phyloP scores from a whole-genome alignment of 2,888 invertebrate genomes.

The Lithophane semibrunnea region DNA sequence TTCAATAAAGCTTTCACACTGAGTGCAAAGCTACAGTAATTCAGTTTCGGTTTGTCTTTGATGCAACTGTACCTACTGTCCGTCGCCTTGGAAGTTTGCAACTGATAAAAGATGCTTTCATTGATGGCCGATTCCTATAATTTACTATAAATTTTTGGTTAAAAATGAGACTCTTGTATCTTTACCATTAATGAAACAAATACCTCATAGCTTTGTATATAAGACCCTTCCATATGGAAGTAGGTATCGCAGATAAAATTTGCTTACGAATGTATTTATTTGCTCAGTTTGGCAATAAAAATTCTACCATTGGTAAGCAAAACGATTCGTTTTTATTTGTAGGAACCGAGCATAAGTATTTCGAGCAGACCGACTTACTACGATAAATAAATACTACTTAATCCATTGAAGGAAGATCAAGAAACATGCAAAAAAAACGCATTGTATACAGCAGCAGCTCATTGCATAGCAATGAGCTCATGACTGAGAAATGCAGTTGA shows the following conservation, averaged over 20 bases:
- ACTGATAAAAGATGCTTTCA: not conserved
- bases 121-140: no score
- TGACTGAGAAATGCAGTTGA: constrained; percentile 1
- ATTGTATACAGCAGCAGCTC: constrained; percentile 30
- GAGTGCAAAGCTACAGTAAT: constrained; percentile 43
- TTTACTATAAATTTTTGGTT: no score
- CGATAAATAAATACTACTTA: not conserved
- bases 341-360: not conserved
- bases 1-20: constrained; percentile 62
- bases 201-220: no score
- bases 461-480: constrained; percentile 7
- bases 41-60: constrained; percentile 37
- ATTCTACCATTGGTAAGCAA: no score
- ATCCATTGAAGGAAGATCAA: constrained; percentile 4
- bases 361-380: not conserved
- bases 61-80: not conserved
- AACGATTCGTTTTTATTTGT: no score
- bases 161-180: no score
- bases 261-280: no score
- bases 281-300: no score
- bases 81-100: not conserved
- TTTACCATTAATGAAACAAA: no score
- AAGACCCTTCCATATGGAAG: no score
- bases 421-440: constrained; percentile 26
- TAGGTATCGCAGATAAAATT: no score